Conservation (phyloP, 2,888 invertebrate species). For the Phengaris arion region DNA sequence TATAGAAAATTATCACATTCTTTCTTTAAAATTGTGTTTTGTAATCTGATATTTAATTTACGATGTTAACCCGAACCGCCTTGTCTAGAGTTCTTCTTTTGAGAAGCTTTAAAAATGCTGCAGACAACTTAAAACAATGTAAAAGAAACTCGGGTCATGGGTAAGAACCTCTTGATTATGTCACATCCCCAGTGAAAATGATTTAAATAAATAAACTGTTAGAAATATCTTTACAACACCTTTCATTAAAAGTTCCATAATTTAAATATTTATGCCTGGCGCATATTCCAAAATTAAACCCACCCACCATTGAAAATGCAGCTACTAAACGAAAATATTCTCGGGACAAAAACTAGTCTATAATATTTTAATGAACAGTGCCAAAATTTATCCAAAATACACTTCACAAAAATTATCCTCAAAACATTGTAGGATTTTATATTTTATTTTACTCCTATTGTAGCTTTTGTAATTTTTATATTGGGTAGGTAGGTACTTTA, state of each 20-base stretch:
- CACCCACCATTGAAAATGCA: not conserved
- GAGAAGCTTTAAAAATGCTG: conserved; percentile 53
- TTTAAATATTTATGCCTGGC: no score
- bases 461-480: no score
- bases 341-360: not conserved
- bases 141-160: conserved; percentile 67
- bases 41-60: conserved; percentile 31
- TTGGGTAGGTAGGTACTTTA: no score
- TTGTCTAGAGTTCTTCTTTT: conserved; percentile 57
- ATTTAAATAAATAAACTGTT: not conserved
- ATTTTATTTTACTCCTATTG: no score
- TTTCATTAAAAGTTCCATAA: not conserved
- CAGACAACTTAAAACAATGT: conserved; percentile 56
- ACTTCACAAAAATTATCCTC: no score
- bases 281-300: not conserved
- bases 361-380: not conserved
- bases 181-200: conserved; percentile 45
- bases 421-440: no score
- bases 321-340: not conserved
- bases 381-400: not conserved
- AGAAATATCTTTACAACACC: not conserved
- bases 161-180: conserved; percentile 62
- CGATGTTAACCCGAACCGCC: conserved; percentile 60
- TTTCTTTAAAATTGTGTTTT: not conserved
- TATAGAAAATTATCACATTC: not conserved